Base-by-base conservation (phyloP, 2,113 vertebrate genomes). In the Nothoprocta pentlandii region DNA sequence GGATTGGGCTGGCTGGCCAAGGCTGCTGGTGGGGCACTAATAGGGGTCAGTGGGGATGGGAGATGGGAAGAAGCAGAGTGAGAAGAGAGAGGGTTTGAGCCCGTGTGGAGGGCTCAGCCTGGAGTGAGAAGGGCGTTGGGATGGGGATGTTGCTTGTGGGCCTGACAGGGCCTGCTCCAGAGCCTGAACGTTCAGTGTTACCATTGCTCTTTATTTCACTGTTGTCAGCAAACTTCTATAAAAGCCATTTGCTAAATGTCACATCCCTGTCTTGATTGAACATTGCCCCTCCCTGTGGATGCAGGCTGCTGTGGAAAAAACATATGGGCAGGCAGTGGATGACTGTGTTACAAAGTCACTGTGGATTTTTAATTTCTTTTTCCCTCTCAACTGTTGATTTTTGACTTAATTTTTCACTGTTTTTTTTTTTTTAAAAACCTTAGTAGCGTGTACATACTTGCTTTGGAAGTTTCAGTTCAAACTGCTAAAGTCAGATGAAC, bases 401-500 rank as follows among this genome's bases (percentile, higher is more conserved):
- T 86, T 56, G 80, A 5, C 69, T 75, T 71, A 10, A 8, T 58
- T 87, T 87, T 87, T 41, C 17, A 46, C 10, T 2, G 32, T 44
- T 11, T 39, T 39, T 39, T 39, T 39, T 39, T 39, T 39, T 39
- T 39, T 22, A 25, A 56, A 32, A 32, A 74, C n/a, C 8, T 11
- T 30, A 76, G 14, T 68, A 32, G 54, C 30, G 10, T 32, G 28
- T 32, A 25, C 10, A 32, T 78, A 83, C 61, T 77, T 78, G 41
- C 63, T 80, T 28, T 56, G 32, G 39, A 86, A 75, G 58, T 39
- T 92, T 87, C 32, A 47, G 69, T 49, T 84, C 74, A 71, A 92
- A 53, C 69, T 94, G 61, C 56, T 54, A 56, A 12, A 64, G 14
- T 93, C 73, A 89, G 71, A 56, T 78, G 80, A 89, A 90, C 20